Evolutionary conservation across 1,140 invertebrate genomes (phyloP).

Genomic region (Acarapis woodi): DNA sequence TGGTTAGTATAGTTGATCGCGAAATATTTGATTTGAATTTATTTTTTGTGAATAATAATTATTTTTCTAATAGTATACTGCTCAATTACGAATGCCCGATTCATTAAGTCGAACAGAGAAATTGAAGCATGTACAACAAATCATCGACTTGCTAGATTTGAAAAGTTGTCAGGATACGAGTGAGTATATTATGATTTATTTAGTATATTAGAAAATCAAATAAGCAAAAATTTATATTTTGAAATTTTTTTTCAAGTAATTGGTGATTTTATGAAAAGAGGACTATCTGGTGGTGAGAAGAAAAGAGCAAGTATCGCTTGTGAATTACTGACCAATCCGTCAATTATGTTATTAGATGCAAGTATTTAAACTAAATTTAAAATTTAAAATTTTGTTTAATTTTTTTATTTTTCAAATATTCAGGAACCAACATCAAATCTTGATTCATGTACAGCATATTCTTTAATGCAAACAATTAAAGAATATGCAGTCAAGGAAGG

Average conservation of each 20-base stretch:
- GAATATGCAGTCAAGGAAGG: constrained; percentile 40
- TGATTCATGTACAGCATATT: constrained; percentile 48
- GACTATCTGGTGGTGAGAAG: constrained; percentile 56
- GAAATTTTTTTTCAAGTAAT: constrained; percentile 26
- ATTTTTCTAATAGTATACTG: constrained; percentile 26
- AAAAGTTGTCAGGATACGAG: constrained; percentile 43
- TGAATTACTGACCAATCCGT: constrained; percentile 55
- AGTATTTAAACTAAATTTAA: too few species aligned
- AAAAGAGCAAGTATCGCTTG: constrained; percentile 59
- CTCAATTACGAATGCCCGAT: constrained; percentile 39
- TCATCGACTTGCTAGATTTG: constrained; percentile 44
- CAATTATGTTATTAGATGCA: constrained; percentile 52
- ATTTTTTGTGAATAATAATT: background rate
- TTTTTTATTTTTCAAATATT: background rate
- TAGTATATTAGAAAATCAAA: constrained; percentile 3
- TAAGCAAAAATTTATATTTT: too few species aligned
- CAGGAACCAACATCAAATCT: constrained; percentile 59
- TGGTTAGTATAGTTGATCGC: constrained; percentile 22
- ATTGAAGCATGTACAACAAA: constrained; percentile 43
- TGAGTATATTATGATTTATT: constrained; percentile 18
- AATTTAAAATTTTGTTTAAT: background rate
- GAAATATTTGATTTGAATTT: background rate
- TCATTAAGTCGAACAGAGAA: constrained; percentile 38
- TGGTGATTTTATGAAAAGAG: constrained; percentile 41
- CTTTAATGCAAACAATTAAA: constrained; percentile 38